Conservation (phyloP, 2,113 vertebrate genomes). For the Egretta garzetta region DNA sequence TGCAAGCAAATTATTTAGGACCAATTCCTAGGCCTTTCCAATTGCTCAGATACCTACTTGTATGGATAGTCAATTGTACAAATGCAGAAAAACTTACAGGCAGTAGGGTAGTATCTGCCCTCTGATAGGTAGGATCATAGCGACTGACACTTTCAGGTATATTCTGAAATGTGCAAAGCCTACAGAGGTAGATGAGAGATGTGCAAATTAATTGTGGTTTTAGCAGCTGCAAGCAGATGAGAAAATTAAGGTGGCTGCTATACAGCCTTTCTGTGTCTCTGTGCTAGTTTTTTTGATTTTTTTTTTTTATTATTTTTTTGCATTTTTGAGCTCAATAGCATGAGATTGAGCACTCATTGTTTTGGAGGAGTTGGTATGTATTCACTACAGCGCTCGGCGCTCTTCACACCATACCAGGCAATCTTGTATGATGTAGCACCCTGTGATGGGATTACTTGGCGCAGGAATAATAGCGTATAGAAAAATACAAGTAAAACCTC, state of each 20-base stretch:
- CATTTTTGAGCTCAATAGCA: neutral
- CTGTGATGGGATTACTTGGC: neutral
- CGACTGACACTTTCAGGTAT: neutral
- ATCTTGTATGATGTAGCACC: neutral
- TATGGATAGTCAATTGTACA: neutral
- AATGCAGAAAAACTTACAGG: neutral
- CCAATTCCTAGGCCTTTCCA: neutral
- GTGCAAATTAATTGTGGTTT: neutral
- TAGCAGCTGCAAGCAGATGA: neutral
- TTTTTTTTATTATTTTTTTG: neutral
- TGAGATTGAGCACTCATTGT: neutral
- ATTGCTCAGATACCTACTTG: rapidly evolving
- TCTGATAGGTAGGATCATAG: neutral
- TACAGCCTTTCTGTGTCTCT: neutral
- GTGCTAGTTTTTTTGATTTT: neutral
- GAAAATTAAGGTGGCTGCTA: neutral
- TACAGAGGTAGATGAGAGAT: neutral
- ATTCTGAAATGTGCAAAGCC: neutral
- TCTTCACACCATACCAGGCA: neutral
- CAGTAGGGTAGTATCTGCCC: neutral
- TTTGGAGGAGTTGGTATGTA: neutral
- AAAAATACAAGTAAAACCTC: neutral
- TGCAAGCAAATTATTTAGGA: neutral
- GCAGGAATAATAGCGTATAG: neutral
- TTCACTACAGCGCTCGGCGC: neutral